A percentile compares a stretch with the other conserved stretches of the same genome.
Conservation (phyloP, 2,113 vertebrate species). For the Acrocephalus arundinaceus region DNA sequence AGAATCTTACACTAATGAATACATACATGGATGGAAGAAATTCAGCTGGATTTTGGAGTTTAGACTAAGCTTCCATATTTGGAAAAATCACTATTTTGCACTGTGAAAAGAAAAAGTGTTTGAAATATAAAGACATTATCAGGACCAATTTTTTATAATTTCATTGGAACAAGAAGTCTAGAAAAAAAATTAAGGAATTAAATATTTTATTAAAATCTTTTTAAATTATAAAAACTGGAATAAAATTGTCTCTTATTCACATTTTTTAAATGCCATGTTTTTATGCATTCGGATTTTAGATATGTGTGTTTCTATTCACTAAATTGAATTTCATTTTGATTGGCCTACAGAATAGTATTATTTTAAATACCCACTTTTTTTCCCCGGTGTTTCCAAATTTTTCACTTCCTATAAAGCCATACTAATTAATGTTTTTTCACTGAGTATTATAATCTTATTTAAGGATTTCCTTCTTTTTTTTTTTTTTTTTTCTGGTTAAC, state of each 20-base stretch:
- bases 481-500: neutral
- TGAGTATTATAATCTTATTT: neutral
- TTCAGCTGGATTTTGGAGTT: neutral
- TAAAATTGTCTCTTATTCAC: fast-evolving
- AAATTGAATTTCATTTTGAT: neutral
- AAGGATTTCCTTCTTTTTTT: neutral
- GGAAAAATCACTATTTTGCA: neutral
- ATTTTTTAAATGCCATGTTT: neutral
- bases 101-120: neutral
- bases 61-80: neutral
- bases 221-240: neutral
- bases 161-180: neutral
- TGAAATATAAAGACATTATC: neutral
- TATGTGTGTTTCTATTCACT: neutral
- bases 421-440: neutral
- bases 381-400: neutral
- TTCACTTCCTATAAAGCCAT: neutral
- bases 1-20: neutral
- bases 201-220: neutral
- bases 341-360: neutral
- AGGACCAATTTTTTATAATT: neutral
- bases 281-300: fast-evolving
- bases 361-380: neutral
- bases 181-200: neutral
- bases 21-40: neutral